phyloP scores from a whole-genome alignment of 30 jellyfish, hydroid and myxozoan species.

The Aurelia sp. region DNA sequence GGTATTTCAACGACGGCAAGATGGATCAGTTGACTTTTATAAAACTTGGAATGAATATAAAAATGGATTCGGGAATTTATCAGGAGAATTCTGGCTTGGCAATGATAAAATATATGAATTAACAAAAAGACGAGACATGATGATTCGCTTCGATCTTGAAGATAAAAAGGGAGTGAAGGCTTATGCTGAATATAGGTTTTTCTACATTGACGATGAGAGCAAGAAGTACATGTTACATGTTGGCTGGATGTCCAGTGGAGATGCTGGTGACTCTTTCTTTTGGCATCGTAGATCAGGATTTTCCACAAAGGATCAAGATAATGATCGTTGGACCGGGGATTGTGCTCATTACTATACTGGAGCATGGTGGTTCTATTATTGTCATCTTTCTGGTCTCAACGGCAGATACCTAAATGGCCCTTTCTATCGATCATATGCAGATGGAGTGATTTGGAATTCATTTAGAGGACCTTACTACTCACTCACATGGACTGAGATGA shows the following conservation, averaged over 20 bases:
- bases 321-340: neutral
- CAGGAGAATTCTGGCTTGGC: too few species aligned
- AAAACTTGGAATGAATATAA: too few species aligned
- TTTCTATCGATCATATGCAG: neutral
- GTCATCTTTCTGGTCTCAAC: slow-evolving; percentile 31
- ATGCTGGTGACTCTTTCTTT: slow-evolving; percentile 4
- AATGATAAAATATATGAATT: too few species aligned
- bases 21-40: too few species aligned
- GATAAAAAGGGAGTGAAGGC: neutral
- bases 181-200: neutral
- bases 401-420: slow-evolving; percentile 23
- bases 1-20: neutral
- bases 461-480: neutral
- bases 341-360: slow-evolving; percentile 16
- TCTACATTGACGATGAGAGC: neutral
- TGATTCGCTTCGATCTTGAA: neutral
- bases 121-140: too few species aligned
- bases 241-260: neutral
- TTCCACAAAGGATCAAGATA: slow-evolving; percentile 28
- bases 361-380: slow-evolving; percentile 54
- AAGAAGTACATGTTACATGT: neutral
- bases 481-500: slow-evolving; percentile 34
- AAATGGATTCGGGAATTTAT: too few species aligned
- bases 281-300: slow-evolving; percentile 9
- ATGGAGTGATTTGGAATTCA: slow-evolving; percentile 31